Evolutionary conservation across 2,797 vertebrate species (phyloP).

Genomic region (Helarctos malayanus): DNA sequence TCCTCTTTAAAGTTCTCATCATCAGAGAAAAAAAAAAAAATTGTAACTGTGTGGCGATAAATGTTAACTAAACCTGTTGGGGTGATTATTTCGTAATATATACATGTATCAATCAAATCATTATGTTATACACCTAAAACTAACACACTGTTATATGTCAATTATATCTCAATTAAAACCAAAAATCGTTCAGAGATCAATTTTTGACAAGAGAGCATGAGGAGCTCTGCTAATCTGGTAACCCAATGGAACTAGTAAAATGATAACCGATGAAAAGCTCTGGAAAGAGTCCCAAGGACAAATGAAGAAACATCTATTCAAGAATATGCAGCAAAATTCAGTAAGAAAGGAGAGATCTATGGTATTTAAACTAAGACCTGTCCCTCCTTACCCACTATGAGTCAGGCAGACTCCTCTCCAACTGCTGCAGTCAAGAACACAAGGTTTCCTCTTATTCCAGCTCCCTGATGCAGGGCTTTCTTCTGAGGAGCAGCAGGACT

Average conservation of each 20-base stretch:
- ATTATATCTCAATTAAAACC: constrained; percentile 3
- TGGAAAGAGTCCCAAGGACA: neutral
- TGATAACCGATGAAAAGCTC: neutral
- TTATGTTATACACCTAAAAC: neutral
- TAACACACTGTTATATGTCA: neutral
- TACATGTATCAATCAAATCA: neutral
- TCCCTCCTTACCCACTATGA: neutral
- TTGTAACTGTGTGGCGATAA: neutral
- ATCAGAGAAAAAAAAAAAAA: neutral
- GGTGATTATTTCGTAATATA: neutral
- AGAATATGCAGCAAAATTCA: neutral
- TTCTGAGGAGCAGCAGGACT: neutral
- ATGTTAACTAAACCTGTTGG: neutral
- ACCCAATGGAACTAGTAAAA: neutral
- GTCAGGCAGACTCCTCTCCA: neutral
- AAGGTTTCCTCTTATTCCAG: neutral
- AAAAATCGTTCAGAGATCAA: neutral
- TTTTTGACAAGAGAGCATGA: neutral
- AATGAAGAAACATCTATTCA: neutral
- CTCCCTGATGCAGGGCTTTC: neutral
- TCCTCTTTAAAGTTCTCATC: neutral
- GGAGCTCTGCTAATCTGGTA: neutral
- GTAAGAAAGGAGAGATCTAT: neutral
- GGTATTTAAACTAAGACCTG: neutral
- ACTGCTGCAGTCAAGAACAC: neutral